These are phyloP conservation scores for Whitmania pigra DNA, from an alignment of 1,140 invertebrate genomes.

Conservation along the genomic window DNA sequence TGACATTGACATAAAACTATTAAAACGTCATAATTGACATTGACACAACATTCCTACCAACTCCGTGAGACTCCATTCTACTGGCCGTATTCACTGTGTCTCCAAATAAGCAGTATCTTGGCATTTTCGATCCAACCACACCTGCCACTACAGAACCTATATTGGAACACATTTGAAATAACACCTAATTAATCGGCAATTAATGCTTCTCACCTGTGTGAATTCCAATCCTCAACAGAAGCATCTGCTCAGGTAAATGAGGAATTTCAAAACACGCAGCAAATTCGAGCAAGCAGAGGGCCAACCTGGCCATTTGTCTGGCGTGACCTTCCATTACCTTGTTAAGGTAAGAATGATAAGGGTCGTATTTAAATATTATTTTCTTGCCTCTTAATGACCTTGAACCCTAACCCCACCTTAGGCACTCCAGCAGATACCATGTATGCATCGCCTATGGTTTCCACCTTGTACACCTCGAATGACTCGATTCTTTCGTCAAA, in stretches of 20 bases:
- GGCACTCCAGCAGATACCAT: conserved; percentile 58
- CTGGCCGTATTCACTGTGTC: conserved; percentile 8
- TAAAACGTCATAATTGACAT: too few relatives aligned
- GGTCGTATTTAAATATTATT: background rate
- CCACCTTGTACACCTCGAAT: conserved; percentile 82
- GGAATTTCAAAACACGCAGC: background rate
- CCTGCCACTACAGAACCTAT: background rate
- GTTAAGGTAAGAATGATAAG: too few relatives aligned
- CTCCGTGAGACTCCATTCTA: conserved; percentile 4
- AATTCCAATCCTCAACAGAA: conserved; percentile 4
- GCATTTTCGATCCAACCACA: conserved; percentile 7
- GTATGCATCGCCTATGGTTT: conserved; percentile 91
- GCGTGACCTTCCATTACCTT: conserved; percentile 2
- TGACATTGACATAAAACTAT: too few relatives aligned
- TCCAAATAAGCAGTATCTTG: conserved; percentile 5
- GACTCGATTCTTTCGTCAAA: conserved; percentile 75
- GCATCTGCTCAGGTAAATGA: background rate
- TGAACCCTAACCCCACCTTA: conserved; percentile 25
- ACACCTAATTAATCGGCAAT: background rate
- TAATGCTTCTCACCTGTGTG: background rate
- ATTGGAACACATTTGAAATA: too few relatives aligned
- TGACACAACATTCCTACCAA: background rate
- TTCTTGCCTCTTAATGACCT: background rate
- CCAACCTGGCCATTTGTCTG: conserved; percentile 1
- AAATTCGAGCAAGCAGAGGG: background rate